Base-by-base conservation (phyloP, 1,140 invertebrate genomes). In the Leptinotarsa texana region DNA sequence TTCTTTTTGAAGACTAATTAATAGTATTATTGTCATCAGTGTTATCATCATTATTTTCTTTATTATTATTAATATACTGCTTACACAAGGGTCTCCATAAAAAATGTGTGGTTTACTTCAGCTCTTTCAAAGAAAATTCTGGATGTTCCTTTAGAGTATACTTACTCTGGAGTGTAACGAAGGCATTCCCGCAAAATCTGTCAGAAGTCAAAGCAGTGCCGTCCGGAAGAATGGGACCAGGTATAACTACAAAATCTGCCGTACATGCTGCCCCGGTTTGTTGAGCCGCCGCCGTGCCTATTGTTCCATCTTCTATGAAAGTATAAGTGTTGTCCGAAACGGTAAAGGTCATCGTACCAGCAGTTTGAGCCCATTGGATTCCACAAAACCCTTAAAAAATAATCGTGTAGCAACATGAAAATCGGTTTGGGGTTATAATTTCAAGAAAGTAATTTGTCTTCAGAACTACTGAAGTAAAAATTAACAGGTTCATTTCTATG, bases 191-290 rank as follows among this genome's bases (percentile, higher is more conserved):
- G 80, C 93, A 95, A 85, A 93, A 94, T 68, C 93, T 86, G 80
- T 94, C 93, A 13, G 87, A 88, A 51, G 77, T 79, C 82, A 72
- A 0, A 83, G 78, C 3, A 87, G 63, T 66, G 75, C 80, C 77
- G 3, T 73, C 69, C 27, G 69, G 48, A 65, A 21, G 74, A 33
- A 77, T 77, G 0, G 92, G 90, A 83, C 91, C 90, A 17, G 93
- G 92, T 83, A 95, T 91, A 6, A 94, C 88, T 4, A 95, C 89
- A 81, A 90, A 95, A 84, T 94, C 93, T 0, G 89, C 90, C 6
- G 84, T 89, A 80, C 93, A 94, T 13, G 85, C 83, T 11, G 81
- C 85, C 48, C 89, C 91, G 74, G 71, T 88, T 87, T 61, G 87
- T 83, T 13, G 88, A 87, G 86, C 88, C 48, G 88, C 88, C 84